Conservation (phyloP, 2,888 invertebrate genomes). For the Papilio protenor region DNA sequence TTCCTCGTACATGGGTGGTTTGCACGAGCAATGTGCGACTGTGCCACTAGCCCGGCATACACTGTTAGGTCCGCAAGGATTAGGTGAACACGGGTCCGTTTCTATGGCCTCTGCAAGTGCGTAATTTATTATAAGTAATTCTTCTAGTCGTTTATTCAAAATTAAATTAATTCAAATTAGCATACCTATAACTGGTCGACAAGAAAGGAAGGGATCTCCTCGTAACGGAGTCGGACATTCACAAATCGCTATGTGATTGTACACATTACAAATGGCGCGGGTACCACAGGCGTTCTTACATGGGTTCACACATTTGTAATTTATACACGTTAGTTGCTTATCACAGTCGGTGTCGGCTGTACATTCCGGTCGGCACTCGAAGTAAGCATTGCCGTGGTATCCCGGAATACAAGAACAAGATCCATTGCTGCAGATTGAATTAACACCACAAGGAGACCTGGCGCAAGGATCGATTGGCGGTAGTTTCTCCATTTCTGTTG, state of each 20-base stretch:
- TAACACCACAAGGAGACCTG: slow-evolving; percentile 87
- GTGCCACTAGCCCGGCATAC: slow-evolving; percentile 87
- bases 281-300: slow-evolving; percentile 89
- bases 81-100: slow-evolving; percentile 86
- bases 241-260: slow-evolving; percentile 91
- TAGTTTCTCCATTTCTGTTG: slow-evolving; percentile 67
- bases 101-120: slow-evolving; percentile 60
- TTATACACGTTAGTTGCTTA: slow-evolving; percentile 88
- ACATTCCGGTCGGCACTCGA: slow-evolving; percentile 91
- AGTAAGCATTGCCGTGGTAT: slow-evolving; percentile 87
- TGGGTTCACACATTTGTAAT: slow-evolving; percentile 90
- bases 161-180: slow-evolving; percentile 36
- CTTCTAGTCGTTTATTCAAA: not conserved
- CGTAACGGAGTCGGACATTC: slow-evolving; percentile 88
- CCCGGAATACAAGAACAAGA: slow-evolving; percentile 86
- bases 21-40: slow-evolving; percentile 88
- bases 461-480: slow-evolving; percentile 83
- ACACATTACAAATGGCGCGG: slow-evolving; percentile 89
- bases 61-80: slow-evolving; percentile 89
- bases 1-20: slow-evolving; percentile 87
- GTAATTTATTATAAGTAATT: slow-evolving; percentile 38
- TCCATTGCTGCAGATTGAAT: slow-evolving; percentile 84
- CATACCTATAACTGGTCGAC: slow-evolving; percentile 83
- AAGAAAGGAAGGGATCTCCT: slow-evolving; percentile 91
- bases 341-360: slow-evolving; percentile 89